Evolutionary conservation across 1,140 invertebrate genomes (phyloP), one percentile per base, ranked within the genome.

Genomic region (Lordiphosa stackelbergi): DNA sequence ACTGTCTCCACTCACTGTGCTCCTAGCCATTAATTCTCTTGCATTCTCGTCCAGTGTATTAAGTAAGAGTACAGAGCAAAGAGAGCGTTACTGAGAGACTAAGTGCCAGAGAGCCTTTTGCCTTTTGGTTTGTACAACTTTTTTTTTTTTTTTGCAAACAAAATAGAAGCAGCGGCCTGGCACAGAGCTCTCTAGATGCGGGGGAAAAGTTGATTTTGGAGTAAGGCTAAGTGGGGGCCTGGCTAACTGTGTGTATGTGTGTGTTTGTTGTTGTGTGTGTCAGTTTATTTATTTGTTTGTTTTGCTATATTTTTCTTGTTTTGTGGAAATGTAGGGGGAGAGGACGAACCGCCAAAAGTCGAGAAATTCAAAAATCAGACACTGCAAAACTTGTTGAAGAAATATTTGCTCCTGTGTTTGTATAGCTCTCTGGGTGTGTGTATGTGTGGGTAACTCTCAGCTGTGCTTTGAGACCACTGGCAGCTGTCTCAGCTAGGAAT

Each of bases 301-400:
- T 83, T 83, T 77, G 68, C 66, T 83, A 73, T 64, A 66, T 83
- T 83, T 60, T 54, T 22, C 42, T 34, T 53, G 59, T 60, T 43
- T 38, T 37, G 12, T 12, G 22, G 5, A 34, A 36, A 31, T 12
- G 36, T 5, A 1, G 12, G 35, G 35, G 10, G 7, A 52, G 47
- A 22, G 41, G 13, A 49, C 24, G 46, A 60, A 35, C 42, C 34
- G 47, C 48, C 53, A 31, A 54, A 81, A 81, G 75, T 75, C 77
- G 55, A 65, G 42, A 83, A 69, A 83, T 69, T 69, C 69, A 77
- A 77, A 81, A 81, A 83, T 81, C 75, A 83, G 69, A 66, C 54
- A 42, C 54, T 69, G 59, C 60, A 81, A 31, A 81, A 81, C 77
- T 81, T 81, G 77, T 81, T 81, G 77, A 81, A 69, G 69, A 63